Conservation (phyloP, 2,888 invertebrate genomes). For the Cryptocephalus primarius region DNA sequence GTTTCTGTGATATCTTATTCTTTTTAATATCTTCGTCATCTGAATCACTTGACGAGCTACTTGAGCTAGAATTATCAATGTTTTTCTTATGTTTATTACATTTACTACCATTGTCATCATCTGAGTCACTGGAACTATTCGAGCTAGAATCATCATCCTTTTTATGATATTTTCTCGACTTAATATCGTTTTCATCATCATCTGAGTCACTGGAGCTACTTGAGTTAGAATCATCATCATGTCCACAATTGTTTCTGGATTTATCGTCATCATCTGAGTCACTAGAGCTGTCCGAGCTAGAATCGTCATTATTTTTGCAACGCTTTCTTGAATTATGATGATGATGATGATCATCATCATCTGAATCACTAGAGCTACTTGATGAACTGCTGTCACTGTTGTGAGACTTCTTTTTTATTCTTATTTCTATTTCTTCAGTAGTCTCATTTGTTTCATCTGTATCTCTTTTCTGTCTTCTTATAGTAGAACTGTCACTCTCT, state of each 20-base stretch:
- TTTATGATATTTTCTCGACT: background rate
- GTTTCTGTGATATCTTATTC: background rate
- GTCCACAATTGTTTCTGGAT: background rate
- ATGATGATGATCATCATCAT: background rate
- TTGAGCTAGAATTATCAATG: background rate
- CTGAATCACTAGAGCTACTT: constrained; percentile 1
- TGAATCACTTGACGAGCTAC: background rate
- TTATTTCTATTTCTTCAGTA: constrained; percentile 1
- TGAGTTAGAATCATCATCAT: background rate
- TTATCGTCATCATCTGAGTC: background rate
- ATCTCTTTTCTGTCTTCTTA: background rate
- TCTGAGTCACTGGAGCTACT: background rate
- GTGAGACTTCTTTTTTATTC: background rate
- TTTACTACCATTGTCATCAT: background rate
- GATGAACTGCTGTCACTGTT: constrained; percentile 4
- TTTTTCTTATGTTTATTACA: background rate
- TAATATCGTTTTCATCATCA: background rate
- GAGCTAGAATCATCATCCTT: background rate
- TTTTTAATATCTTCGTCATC: background rate
- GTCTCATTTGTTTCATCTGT: constrained; percentile 2
- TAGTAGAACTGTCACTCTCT: too few species aligned
- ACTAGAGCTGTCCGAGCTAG: background rate
- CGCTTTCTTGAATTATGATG: too few species aligned
- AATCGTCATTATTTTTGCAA: background rate
- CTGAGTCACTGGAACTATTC: background rate